Evolutionary conservation across 2,113 vertebrate genomes (phyloP).

Genomic region (Drymodes brunneopygia): DNA sequence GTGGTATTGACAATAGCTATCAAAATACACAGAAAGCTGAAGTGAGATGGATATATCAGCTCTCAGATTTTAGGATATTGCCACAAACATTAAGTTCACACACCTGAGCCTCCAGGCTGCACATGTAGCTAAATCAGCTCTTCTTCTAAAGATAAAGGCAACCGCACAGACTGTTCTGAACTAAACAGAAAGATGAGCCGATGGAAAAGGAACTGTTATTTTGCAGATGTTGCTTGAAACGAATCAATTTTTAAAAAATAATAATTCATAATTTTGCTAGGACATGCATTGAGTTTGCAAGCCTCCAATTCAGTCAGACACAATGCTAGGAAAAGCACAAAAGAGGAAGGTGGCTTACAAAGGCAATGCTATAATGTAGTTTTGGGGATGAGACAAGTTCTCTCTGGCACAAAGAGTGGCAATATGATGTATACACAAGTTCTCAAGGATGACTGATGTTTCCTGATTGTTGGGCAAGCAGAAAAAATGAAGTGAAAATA

Average conservation of each 20-base stretch:
- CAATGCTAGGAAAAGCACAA: neutral
- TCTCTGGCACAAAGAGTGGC: neutral
- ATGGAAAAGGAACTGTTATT: neutral
- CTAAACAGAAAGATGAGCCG: neutral
- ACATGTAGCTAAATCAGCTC: neutral
- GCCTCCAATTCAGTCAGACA: neutral
- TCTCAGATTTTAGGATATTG: neutral
- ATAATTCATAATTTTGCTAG: neutral
- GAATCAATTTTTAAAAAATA: rapidly evolving
- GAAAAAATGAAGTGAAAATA: neutral
- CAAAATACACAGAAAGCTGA: neutral
- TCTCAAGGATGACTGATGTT: neutral
- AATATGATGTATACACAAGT: neutral
- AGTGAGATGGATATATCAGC: neutral
- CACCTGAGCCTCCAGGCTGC: neutral
- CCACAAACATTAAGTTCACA: neutral
- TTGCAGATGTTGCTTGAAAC: neutral
- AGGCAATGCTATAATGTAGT: neutral
- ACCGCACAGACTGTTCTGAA: neutral
- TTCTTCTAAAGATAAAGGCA: neutral
- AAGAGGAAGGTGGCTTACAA: neutral
- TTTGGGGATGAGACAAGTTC: neutral
- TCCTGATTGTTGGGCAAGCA: neutral
- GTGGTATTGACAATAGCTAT: neutral
- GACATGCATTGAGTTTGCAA: neutral